phyloP scores from a whole-genome alignment of 2,113 vertebrate genomes.

The Mungos mungo region DNA sequence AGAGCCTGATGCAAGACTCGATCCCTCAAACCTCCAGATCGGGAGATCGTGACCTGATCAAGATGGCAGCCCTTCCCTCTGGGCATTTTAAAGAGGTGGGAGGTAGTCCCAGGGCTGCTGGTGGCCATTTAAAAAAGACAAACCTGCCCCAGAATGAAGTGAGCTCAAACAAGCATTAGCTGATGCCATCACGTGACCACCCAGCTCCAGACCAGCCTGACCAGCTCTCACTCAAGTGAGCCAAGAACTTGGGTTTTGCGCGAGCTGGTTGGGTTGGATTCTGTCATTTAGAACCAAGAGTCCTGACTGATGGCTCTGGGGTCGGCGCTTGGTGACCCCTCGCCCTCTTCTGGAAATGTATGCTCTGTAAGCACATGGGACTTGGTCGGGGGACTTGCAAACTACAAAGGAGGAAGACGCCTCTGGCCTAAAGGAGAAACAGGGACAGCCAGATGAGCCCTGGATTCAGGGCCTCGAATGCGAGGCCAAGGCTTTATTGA shows the following conservation, averaged over 20 bases:
- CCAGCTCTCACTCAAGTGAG: not conserved
- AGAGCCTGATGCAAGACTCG: too few relatives aligned
- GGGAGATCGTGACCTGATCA: too few relatives aligned
- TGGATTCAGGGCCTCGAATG: fast-evolving
- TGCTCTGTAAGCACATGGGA: not conserved
- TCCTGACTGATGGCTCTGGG: not conserved
- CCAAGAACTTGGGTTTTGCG: slow-evolving; percentile 37
- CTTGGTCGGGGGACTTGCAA: not conserved
- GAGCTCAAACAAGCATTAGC: not conserved
- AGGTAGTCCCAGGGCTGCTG: not conserved
- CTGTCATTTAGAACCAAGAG: not conserved
- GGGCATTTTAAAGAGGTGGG: not conserved
- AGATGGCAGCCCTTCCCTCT: not conserved
- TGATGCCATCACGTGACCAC: not conserved
- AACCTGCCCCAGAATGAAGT: not conserved
- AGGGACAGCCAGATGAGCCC: not conserved
- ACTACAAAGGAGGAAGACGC: not conserved
- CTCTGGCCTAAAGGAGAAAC: not conserved
- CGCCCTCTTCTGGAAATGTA: not conserved
- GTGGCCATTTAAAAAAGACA: not conserved
- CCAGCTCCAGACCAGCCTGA: not conserved
- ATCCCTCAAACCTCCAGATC: too few relatives aligned
- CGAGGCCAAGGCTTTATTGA: not conserved
- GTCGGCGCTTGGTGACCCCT: not conserved
- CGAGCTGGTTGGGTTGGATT: not conserved